A percentile compares a stretch with the other conserved stretches of the same genome.
These are phyloP conservation scores for Aquatica leii DNA, from an alignment of 2,888 invertebrate species.

Conservation along the genomic window DNA sequence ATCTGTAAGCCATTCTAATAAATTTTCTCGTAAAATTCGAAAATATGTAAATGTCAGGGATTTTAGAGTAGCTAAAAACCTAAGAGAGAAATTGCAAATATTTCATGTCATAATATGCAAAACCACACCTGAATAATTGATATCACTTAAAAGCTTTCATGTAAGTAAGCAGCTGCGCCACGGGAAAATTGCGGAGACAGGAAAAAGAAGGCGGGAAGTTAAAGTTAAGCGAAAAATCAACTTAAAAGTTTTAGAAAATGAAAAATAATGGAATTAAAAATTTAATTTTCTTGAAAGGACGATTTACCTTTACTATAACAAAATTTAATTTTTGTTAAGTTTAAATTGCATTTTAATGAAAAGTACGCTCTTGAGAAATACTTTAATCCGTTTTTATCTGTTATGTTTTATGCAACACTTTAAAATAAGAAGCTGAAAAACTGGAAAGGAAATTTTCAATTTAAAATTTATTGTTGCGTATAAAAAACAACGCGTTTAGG, in stretches of 20 bases:
- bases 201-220: slow-evolving; percentile 18
- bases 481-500: too few species aligned
- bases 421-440: too few species aligned
- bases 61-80: slow-evolving; percentile 41
- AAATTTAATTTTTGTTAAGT: slow-evolving; percentile 11
- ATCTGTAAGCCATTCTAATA: not conserved
- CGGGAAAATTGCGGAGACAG: slow-evolving; percentile 21
- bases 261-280: slow-evolving; percentile 22
- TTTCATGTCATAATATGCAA: slow-evolving; percentile 43
- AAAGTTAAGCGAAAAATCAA: slow-evolving; percentile 20
- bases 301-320: slow-evolving; percentile 10
- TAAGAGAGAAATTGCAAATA: slow-evolving; percentile 34
- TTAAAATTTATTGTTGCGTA: too few species aligned
- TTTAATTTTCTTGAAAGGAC: slow-evolving; percentile 19
- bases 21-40: slow-evolving; percentile 9
- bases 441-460: too few species aligned
- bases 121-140: slow-evolving; percentile 46
- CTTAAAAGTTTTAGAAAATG: slow-evolving; percentile 16
- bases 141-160: slow-evolving; percentile 46
- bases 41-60: slow-evolving; percentile 32
- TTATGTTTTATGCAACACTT: too few species aligned
- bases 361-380: slow-evolving; percentile 14
- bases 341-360: slow-evolving; percentile 14
- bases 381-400: not conserved
- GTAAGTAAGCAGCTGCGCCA: slow-evolving; percentile 40